These are phyloP conservation scores for Tenodera sinensis DNA, from an alignment of 2,888 invertebrate species.

Conservation along the genomic window DNA sequence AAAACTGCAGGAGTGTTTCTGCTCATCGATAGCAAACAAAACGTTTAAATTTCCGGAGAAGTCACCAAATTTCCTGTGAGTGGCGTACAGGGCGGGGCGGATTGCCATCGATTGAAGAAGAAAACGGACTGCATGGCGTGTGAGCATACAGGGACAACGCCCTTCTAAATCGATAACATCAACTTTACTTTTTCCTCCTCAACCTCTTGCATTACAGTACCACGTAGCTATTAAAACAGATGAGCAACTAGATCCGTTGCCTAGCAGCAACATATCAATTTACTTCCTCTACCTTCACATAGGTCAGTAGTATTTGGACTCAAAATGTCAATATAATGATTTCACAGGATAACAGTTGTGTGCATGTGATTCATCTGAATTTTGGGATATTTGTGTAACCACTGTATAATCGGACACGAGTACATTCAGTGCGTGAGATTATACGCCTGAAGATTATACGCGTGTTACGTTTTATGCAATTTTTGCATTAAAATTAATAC, in stretches of 20 bases:
- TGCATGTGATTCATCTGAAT: too few species aligned
- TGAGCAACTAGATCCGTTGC: not conserved
- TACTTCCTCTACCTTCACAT: too few species aligned
- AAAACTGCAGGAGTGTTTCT: not conserved
- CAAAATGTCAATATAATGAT: too few species aligned
- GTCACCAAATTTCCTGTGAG: not conserved
- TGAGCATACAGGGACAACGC: not conserved
- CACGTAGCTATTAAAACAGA: not conserved
- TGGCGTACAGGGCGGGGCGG: not conserved
- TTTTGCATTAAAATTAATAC: too few species aligned
- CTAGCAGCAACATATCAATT: not conserved
- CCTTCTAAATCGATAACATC: not conserved
- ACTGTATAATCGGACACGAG: too few species aligned
- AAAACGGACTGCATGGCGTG: not conserved
- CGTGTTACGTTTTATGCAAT: too few species aligned
- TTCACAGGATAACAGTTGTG: too few species aligned
- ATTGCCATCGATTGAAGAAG: constrained; percentile 10
- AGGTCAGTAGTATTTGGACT: too few species aligned
- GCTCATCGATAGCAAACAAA: not conserved
- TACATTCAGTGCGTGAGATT: too few species aligned
- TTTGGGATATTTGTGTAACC: too few species aligned
- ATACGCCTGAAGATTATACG: too few species aligned
- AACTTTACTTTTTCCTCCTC: not conserved
- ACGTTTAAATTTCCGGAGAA: not conserved
- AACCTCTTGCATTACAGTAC: not conserved